phyloP scores from a whole-genome alignment of 2,113 vertebrate genomes.

The Oenanthe melanoleuca region DNA sequence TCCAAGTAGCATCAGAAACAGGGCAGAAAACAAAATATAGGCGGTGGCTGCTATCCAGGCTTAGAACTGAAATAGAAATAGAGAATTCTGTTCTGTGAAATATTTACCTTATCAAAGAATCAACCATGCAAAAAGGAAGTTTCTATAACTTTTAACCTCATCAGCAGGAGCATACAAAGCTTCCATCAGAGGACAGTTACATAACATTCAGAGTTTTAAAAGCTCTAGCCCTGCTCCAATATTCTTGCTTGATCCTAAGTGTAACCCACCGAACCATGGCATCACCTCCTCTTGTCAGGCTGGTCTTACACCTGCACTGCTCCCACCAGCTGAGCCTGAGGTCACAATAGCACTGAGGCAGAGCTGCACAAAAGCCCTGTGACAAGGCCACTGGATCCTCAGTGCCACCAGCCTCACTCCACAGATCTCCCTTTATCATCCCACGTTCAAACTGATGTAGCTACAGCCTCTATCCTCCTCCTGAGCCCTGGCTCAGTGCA shows the following conservation, averaged over 20 bases:
- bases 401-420: neutral
- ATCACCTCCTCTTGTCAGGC: neutral
- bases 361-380: neutral
- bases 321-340: neutral
- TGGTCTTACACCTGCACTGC: neutral
- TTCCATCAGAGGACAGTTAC: neutral
- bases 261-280: neutral
- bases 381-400: neutral
- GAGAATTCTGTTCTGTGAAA: neutral
- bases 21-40: neutral
- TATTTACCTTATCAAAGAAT: neutral
- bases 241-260: neutral
- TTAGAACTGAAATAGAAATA: neutral
- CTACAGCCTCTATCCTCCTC: neutral
- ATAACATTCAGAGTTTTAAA: neutral
- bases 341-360: accelerated
- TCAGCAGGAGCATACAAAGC: neutral
- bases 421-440: neutral
- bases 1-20: neutral
- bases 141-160: neutral
- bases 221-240: neutral
- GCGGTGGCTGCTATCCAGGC: neutral
- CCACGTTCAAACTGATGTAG: neutral
- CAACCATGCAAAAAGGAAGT: neutral
- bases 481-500: neutral